phyloP scores from a whole-genome alignment of 2,888 invertebrate genomes.

The Drosophila lutescens region DNA sequence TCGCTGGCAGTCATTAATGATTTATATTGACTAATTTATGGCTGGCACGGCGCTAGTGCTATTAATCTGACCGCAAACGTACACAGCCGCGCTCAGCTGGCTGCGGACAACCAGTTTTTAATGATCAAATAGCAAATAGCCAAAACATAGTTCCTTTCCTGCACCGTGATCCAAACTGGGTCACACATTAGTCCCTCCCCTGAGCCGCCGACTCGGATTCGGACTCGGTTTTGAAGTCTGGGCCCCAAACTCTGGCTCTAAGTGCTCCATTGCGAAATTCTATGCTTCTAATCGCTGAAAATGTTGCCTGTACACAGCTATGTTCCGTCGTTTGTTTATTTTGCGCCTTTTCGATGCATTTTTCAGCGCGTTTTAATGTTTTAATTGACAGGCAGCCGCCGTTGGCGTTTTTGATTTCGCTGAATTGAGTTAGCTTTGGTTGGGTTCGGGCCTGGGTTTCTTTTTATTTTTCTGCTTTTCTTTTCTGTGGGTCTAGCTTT shows the following conservation, averaged over 20 bases:
- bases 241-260: conserved; percentile 53
- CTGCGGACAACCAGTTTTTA: conserved; percentile 79
- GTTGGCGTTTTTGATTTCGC: conserved; percentile 47
- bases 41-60: not conserved
- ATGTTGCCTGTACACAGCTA: conserved; percentile 47
- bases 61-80: conserved; percentile 35
- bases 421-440: conserved; percentile 10
- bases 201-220: not conserved
- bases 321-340: conserved; percentile 52
- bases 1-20: conserved; percentile 1
- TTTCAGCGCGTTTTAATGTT: conserved; percentile 70
- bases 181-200: conserved; percentile 66
- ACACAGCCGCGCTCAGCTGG: conserved; percentile 14
- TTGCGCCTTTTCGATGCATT: conserved; percentile 52
- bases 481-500: conserved; percentile 4
- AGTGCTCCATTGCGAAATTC: conserved; percentile 79
- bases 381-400: conserved; percentile 71
- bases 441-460: not conserved
- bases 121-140: conserved; percentile 67
- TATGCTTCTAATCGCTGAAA: conserved; percentile 74
- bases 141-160: conserved; percentile 74
- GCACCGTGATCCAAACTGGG: conserved; percentile 70
- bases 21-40: conserved; percentile 11
- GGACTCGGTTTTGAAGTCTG: conserved; percentile 14
- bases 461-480: conserved; percentile 3